phyloP scores from a whole-genome alignment of 2,113 vertebrate species.

The Mystacornis crossleyi region DNA sequence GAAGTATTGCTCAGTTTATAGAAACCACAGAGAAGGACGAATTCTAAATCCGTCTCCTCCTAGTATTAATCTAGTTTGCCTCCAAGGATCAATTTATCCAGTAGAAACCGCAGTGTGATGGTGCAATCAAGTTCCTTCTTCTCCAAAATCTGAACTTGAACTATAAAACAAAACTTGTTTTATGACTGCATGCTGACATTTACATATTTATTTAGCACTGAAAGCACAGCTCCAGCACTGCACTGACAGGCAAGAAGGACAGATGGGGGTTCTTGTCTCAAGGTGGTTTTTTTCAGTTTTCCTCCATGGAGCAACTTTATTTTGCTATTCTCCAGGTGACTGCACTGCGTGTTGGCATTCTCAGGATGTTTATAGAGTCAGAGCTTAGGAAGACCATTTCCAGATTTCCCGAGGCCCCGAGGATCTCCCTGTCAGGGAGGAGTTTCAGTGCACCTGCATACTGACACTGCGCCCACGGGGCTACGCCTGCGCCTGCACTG shows the following conservation, averaged over 20 bases:
- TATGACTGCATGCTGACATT: not conserved
- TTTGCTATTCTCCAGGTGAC: not conserved
- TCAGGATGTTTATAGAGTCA: not conserved
- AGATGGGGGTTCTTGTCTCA: not conserved
- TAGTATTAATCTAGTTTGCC: conserved; percentile 27
- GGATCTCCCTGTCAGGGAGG: not conserved
- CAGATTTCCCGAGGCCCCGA: not conserved
- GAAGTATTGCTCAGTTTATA: conserved; percentile 43
- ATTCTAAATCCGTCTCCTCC: conserved; percentile 52
- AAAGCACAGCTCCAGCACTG: not conserved
- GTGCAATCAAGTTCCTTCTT: not conserved
- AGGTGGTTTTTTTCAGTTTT: not conserved
- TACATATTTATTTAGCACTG: not conserved
- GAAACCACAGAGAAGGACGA: conserved; percentile 30
- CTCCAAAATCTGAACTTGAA: conserved; percentile 17
- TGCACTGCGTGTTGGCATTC: not conserved
- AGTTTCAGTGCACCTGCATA: rapidly evolving
- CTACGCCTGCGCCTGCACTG: not conserved
- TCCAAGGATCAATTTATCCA: conserved; percentile 45
- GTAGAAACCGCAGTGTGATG: not conserved
- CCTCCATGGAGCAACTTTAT: not conserved
- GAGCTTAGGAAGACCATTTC: not conserved
- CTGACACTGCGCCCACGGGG: rapidly evolving
- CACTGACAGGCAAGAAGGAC: not conserved
- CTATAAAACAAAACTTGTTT: not conserved